These are phyloP conservation scores for Cricetomys ansorgei DNA, from an alignment of 2,113 vertebrate genomes.

Conservation along the genomic window DNA sequence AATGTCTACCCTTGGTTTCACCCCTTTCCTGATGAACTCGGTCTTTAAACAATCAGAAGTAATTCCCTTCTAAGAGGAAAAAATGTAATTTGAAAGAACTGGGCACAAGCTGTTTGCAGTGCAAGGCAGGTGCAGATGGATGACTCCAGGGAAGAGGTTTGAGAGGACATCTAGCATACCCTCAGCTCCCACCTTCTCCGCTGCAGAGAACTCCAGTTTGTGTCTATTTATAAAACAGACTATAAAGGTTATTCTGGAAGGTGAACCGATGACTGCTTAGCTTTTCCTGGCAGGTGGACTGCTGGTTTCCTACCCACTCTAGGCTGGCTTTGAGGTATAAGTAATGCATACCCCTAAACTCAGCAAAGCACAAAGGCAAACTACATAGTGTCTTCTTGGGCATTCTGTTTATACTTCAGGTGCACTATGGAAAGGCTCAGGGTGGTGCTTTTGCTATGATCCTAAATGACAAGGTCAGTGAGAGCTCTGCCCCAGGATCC, in stretches of 20 bases:
- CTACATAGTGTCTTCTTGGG: background rate
- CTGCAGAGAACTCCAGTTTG: background rate
- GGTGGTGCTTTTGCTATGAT: background rate
- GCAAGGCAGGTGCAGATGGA: background rate
- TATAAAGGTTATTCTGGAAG: background rate
- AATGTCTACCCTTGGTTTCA: conserved; percentile 17
- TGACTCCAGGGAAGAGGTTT: background rate
- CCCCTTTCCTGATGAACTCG: conserved; percentile 1
- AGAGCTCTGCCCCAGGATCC: background rate
- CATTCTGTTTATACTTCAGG: background rate
- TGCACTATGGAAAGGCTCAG: background rate
- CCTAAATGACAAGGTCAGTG: background rate
- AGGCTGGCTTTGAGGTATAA: background rate
- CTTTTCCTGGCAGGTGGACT: background rate
- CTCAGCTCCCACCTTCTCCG: background rate
- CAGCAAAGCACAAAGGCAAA: background rate
- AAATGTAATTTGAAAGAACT: conserved; percentile 40
- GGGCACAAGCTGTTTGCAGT: conserved; percentile 13
- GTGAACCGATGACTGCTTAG: background rate
- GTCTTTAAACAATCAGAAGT: conserved; percentile 55
- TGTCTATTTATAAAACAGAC: background rate
- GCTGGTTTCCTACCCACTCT: background rate
- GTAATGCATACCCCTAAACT: background rate
- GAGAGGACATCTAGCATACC: background rate
- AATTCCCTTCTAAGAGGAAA: conserved; percentile 40